Conservation (phyloP, 1,140 invertebrate species). For the Aphelenchoides besseyi region DNA sequence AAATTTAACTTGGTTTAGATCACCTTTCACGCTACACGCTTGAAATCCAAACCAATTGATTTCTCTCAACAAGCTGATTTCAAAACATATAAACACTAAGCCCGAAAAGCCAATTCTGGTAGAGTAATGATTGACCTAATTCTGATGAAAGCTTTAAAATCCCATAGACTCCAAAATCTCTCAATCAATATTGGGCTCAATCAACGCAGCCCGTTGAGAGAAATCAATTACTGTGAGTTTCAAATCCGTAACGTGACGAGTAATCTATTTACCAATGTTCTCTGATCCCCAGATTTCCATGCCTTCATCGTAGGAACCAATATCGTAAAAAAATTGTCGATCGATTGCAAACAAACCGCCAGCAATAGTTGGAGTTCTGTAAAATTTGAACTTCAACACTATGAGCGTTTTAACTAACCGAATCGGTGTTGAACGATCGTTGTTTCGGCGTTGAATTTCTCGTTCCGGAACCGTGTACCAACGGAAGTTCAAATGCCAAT, state of each 20-base stretch:
- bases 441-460: constrained; percentile 50
- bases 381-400: constrained; percentile 24
- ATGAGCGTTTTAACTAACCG: constrained; percentile 28
- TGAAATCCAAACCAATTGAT: no score
- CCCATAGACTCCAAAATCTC: no score
- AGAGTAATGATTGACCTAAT: no score
- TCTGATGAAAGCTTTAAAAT: no score
- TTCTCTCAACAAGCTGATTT: no score
- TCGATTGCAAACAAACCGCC: constrained; percentile 53
- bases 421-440: constrained; percentile 47
- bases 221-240: no score
- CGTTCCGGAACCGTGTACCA: constrained; percentile 69
- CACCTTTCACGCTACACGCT: not conserved
- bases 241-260: no score
- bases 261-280: no score
- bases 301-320: constrained; percentile 82
- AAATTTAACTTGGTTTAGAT: constrained; percentile 63
- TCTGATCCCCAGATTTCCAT: constrained; percentile 95
- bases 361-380: constrained; percentile 48
- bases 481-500: constrained; percentile 93
- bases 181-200: no score
- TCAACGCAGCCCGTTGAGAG: no score
- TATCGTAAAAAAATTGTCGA: constrained; percentile 49
- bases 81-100: no score
- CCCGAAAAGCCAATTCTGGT: no score